Evolutionary conservation across 2,113 vertebrate genomes (phyloP), one percentile per base, ranked within the genome.

Genomic region (Trichomycterus rosablanca): DNA sequence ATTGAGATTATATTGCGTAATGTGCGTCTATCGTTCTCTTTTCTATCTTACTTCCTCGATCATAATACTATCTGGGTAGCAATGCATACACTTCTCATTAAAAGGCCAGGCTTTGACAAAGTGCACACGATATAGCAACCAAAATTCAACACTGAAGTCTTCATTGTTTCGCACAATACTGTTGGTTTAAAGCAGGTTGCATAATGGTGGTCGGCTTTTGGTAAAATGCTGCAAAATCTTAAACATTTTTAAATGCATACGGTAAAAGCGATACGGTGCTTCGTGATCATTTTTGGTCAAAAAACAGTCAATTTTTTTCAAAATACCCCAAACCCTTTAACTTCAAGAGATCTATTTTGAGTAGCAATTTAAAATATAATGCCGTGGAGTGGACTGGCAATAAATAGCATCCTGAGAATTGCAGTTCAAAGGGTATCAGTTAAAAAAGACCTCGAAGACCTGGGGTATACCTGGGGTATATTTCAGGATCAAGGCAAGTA

Each of bases 321-420:
- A 74, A 70, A 72, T 57, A 74, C 78, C 76, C 78, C 67, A 71
- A 81, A 76, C 78, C 69, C 73, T 72, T 81, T 76, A 56, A 32
- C 55, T 43, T 59, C 80, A 63, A 75, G 78, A 68, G 56, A 69
- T 74, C 59, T 66, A 48, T 68, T 61, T 40, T 55, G 71, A 75
- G 73, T 71, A 73, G 59, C 68, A 78, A 78, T 74, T 63, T 80
- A 74, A 56, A 63, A 67, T 53, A 79, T 57, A 63, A 77, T 66
- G 77, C 63, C 71, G 78, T 59, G 63, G 76, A 69, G 65, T 74
- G 75, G 76, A 83, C 73, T 81, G 76, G 78, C 74, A 84, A 85
- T 88, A 87, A 86, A 88, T 86, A 87, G 68, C 63, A 82, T 85
- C 86, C 85, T 87, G 84, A 88, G 82, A 81, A 74, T 79, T 78